Base-by-base conservation (phyloP, 2,113 vertebrate genomes). In the Mesoclemmys tuberculata region DNA sequence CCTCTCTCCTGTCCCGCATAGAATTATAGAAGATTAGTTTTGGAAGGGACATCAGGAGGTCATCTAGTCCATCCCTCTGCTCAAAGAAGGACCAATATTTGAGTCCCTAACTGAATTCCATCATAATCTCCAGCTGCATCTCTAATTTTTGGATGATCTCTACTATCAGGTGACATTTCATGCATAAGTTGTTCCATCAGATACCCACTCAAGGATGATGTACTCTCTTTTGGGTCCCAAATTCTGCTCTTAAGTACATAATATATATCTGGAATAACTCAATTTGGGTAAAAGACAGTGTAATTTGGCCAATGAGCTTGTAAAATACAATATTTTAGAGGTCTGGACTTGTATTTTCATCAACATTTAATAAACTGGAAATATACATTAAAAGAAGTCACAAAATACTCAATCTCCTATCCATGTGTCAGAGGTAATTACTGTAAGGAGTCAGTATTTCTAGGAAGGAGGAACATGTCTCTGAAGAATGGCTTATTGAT, bases 401-500 rank as follows among this genome's bases (percentile, higher is more conserved):
- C 79, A 90, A 92, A 90, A 61, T 61, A 80, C 14, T 68, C 41
- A 80, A 55, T 71, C 21, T 71, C n/a, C 64, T 38, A 38, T 86
- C 61, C 80, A 90, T 77, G 88, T 93, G 86, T 90, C 91, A 92
- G 93, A 90, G 21, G n/a, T 93, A 87, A 41, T 71, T 71, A 71
- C 8, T 71, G 8, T 22, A 71, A 38, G 64, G 21, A 91, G 46
- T 13, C 46, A 35, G 80, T 96, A 54, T 85, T 96, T 96, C 94
- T 96, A 94, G n/a, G 9, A 71, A 38, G 93, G 75, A 77, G 61
- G 61, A 94, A 82, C 0, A 0, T 89, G 84, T 51, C 31, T 93
- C 35, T 90, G 91, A 93, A 82, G 61, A 80, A 85, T 3, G 11
- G 87, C 80, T 87, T 1, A 0, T 26, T 49, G 84, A 71, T 49